Base-by-base conservation (phyloP, 2,113 vertebrate species). In the Thunnus maccoyii region DNA sequence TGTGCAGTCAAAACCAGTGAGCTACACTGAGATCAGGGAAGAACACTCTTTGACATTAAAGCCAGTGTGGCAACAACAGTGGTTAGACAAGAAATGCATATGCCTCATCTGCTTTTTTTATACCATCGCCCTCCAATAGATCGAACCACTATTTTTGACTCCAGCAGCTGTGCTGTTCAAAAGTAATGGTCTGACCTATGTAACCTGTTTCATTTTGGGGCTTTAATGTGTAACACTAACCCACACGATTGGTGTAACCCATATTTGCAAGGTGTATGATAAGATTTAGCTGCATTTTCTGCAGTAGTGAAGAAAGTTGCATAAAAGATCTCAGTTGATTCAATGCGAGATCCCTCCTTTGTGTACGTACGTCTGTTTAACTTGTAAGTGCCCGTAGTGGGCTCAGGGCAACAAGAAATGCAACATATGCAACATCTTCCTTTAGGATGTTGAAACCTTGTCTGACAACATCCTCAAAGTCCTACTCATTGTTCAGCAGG, bases 1-100 rank as follows among this genome's bases (percentile, higher is more conserved):
- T 41, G 54, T 84, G 83, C 87, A 78, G 82, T 74, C 55, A 1
- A 85, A 91, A 88, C 80, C 54, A 87, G 64, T 83, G 76, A 84
- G 82, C 71, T 78, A 68, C 81, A 76, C 88, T 74, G 82, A 89
- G 89, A 93, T 93, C 94, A 91, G 92, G 90, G 90, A 93, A 80
- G 90, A 88, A 78, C 66, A 67, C 75, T 86, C 77, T 78, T 79
- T 72, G 69, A 86, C 77, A 73, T 81, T 63, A 85, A 87, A 90
- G 82, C 73, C 87, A 81, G 77, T 57, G 86, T 88, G 81, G 88
- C 71, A 80, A 78, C 60, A 56, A 54, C 18, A 25, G 55, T 62
- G 63, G 62, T 75, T 68, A 52, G 82, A 88, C 74, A 68, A 81
- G 51, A 81, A 85, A 90, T 76, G 77, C 74, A 60, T 62, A 55